phyloP scores from a whole-genome alignment of 2,888 invertebrate genomes.

The Digitonthophagus gazella region DNA sequence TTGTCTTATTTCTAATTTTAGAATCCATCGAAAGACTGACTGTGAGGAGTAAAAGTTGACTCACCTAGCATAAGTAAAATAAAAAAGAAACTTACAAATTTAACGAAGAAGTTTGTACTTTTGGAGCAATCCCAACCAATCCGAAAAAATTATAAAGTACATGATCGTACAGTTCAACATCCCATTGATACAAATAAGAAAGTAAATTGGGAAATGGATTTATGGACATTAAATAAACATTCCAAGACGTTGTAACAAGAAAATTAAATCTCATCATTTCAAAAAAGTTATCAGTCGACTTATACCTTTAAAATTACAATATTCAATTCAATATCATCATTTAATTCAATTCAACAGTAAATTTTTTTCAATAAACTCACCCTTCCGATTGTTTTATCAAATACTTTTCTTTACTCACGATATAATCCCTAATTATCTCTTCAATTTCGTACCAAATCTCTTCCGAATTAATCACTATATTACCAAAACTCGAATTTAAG shows the following conservation, averaged over 20 bases:
- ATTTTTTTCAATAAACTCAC: no score
- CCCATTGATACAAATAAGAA: neutral
- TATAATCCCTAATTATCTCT: neutral
- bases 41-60: no score
- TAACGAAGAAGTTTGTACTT: neutral
- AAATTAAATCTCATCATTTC: neutral
- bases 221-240: neutral
- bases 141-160: neutral
- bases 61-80: no score
- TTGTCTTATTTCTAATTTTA: no score
- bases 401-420: neutral
- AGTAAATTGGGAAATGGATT: neutral
- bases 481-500: neutral
- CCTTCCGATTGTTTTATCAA: neutral
- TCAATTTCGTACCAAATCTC: neutral
- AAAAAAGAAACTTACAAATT: conserved; percentile 1
- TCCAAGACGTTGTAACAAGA: neutral
- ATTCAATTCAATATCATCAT: no score
- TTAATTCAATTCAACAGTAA: neutral
- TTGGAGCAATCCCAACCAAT: neutral
- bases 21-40: no score
- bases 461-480: neutral
- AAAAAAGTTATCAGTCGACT: neutral
- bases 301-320: neutral
- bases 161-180: neutral